These are phyloP conservation scores for Bicyclus anynana DNA, from an alignment of 1,140 invertebrate species.

Conservation along the genomic window DNA sequence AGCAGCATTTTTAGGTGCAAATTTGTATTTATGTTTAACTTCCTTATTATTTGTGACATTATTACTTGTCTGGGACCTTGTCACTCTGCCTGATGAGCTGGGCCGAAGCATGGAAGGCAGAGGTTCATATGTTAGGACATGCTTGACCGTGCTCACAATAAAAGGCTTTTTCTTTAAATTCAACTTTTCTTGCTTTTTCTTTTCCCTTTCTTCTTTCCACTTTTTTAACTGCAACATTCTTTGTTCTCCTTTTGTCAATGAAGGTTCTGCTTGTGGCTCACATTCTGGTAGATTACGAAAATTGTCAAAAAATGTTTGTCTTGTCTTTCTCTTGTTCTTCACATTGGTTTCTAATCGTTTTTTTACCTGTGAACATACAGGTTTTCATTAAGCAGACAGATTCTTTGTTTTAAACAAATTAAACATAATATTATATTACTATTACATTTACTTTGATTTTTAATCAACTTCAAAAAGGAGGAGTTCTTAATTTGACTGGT, in stretches of 20 bases:
- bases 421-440: background rate
- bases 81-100: slow-evolving; percentile 55
- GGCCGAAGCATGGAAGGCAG: slow-evolving; percentile 46
- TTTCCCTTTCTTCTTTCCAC: slow-evolving; percentile 64
- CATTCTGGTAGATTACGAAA: slow-evolving; percentile 42
- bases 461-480: too few species aligned
- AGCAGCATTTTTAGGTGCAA: slow-evolving; percentile 58
- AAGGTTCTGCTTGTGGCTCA: slow-evolving; percentile 26
- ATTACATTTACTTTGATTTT: too few species aligned
- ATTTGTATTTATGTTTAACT: slow-evolving; percentile 34
- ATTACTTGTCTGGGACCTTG: slow-evolving; percentile 46
- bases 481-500: too few species aligned
- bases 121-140: slow-evolving; percentile 42
- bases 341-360: slow-evolving; percentile 47
- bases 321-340: slow-evolving; percentile 41
- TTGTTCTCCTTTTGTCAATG: slow-evolving; percentile 36
- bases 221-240: slow-evolving; percentile 51
- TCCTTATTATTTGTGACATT: slow-evolving; percentile 13
- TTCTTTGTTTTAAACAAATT: background rate
- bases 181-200: slow-evolving; percentile 46
- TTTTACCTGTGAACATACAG: slow-evolving; percentile 51
- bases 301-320: slow-evolving; percentile 49
- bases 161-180: slow-evolving; percentile 66
- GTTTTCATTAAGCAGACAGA: too few species aligned
- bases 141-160: slow-evolving; percentile 40